Evolutionary conservation across 2,888 invertebrate genomes (phyloP).

Genomic region (Drosophila mimetica): DNA sequence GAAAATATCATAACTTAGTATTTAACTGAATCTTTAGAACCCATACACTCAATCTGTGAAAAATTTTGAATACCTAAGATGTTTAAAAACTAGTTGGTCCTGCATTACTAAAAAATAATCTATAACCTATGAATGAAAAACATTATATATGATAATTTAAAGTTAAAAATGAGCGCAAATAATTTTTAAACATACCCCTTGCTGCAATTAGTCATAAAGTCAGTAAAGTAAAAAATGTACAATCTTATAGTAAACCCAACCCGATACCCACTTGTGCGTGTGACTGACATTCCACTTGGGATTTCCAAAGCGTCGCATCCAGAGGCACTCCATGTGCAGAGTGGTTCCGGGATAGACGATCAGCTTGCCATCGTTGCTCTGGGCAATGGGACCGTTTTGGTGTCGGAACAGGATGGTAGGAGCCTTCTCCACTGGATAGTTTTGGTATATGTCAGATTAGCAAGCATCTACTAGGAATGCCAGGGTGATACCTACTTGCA

Average conservation of each 20-base stretch:
- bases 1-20: too few relatives aligned
- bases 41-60: too few relatives aligned
- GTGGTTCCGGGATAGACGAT: constrained; percentile 94
- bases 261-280: constrained; percentile 85
- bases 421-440: constrained; percentile 90
- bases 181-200: background rate
- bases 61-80: too few relatives aligned
- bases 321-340: constrained; percentile 94
- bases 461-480: accelerated
- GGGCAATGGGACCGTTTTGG: constrained; percentile 92
- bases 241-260: background rate
- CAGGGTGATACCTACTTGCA: constrained; percentile 87
- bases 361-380: constrained; percentile 93
- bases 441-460: background rate
- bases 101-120: background rate
- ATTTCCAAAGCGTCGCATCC: constrained; percentile 93
- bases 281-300: constrained; percentile 93
- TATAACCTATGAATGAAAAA: background rate
- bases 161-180: background rate
- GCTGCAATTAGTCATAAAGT: constrained; percentile 13
- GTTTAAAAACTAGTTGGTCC: background rate
- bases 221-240: background rate
- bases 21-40: background rate
- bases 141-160: background rate
- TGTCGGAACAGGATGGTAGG: constrained; percentile 93